phyloP scores from a whole-genome alignment of 2,797 vertebrate species.

The Trichosurus vulpecula region DNA sequence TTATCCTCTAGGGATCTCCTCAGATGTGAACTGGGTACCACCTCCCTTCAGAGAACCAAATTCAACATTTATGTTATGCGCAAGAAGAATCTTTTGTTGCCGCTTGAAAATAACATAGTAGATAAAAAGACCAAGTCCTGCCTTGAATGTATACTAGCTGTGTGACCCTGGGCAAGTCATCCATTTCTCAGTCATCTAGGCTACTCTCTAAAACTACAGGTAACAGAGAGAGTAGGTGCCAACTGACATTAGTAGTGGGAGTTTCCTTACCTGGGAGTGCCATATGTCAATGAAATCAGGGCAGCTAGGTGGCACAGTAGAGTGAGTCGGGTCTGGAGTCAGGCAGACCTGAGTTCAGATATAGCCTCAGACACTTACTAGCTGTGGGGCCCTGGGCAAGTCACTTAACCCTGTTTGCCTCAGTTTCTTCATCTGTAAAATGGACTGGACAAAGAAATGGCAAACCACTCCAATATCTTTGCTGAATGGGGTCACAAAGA shows the following conservation, averaged over 20 bases:
- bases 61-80: neutral
- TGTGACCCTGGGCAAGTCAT: neutral
- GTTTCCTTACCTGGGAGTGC: neutral
- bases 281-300: neutral
- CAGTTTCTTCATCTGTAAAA: neutral
- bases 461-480: neutral
- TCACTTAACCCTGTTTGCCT: neutral
- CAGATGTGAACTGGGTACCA: neutral
- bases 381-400: neutral
- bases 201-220: neutral
- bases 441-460: neutral
- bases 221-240: neutral
- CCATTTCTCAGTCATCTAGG: neutral
- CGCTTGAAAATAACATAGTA: neutral
- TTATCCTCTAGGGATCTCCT: neutral
- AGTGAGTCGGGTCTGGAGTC: neutral
- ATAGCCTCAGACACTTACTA: neutral
- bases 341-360: neutral
- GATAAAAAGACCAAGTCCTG: neutral
- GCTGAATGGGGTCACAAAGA: neutral
- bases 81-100: neutral
- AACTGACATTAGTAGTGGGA: neutral
- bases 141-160: neutral
- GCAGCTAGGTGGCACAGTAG: neutral
- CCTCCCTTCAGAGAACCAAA: neutral